Evolutionary conservation across 2,113 vertebrate species (phyloP), one percentile per base, ranked within the genome.

Genomic region (Lamprotornis superbus): DNA sequence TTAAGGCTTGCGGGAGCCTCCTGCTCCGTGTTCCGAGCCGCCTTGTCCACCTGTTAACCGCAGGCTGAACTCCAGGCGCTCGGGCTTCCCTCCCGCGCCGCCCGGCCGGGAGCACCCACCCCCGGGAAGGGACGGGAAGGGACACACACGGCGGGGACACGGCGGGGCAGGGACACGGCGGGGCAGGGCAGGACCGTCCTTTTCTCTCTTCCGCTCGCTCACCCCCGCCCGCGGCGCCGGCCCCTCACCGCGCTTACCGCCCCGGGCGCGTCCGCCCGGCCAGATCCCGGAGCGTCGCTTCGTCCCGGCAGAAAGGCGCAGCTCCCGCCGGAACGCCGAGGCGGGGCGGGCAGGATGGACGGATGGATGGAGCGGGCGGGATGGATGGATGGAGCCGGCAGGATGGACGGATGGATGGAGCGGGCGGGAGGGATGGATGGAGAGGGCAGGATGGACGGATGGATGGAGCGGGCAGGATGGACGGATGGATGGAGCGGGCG

Each of bases 1-100:
- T 7, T 3, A 15, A 39, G 16, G 55, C 60, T 87, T 9, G n/a
- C 7, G 1, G 28, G 61, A 74, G 57, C 4, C n/a, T 3, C 13
- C n/a, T 2, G 35, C 7, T 28, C 17, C 21, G 8, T 7, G 35
- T 2, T 16, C 25, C 21, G 17, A 69, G 2, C 27, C 3, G 4
- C 7, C 35, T 4, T 37, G 13, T 44, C 35, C 80, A 75, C 63
- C 60, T 19, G 49, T 19, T 42, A 50, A 1, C 8, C 2, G 16
- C 61, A 0, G 19, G 30, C 20, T 39, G 35, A 74, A 25, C 50
- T 24, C 9, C 40, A 0, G 13, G 25, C 25, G 5, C 46, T 15
- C 40, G 9, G 7, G 42, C 44, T 60, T 7, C 8, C 63, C 53
- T 7, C 7, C 59, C 60, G 5, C 15, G 2, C 33, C 55, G n/a